Conservation (phyloP, 2,113 vertebrate genomes). For the Pollimyrus isidori region DNA sequence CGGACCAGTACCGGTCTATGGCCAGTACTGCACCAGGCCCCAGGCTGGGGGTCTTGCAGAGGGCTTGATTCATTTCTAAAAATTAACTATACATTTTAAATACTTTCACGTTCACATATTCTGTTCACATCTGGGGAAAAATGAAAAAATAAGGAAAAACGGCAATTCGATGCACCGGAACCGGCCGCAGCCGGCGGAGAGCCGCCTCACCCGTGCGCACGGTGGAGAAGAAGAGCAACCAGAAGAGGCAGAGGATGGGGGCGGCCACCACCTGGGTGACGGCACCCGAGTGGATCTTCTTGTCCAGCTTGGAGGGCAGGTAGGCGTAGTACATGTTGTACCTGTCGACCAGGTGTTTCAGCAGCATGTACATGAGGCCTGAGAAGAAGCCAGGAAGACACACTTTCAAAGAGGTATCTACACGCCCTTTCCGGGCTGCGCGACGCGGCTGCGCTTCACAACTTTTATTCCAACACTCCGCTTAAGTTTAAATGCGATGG, state of each 20-base stretch:
- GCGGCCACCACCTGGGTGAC: conserved; percentile 96
- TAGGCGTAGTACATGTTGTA: conserved; percentile 98
- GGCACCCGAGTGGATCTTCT: conserved; percentile 93
- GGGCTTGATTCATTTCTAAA: background rate
- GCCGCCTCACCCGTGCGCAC: conserved; percentile 70
- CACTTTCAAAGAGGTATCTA: background rate
- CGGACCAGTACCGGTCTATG: too few species aligned
- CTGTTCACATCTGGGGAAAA: background rate
- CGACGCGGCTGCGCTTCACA: background rate
- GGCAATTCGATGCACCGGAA: background rate
- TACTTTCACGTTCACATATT: background rate
- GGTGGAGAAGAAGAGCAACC: conserved; percentile 94
- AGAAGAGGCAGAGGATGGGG: conserved; percentile 93
- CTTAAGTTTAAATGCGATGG: background rate
- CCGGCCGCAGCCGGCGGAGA: background rate
- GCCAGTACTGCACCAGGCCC: too few species aligned
- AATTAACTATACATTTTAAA: background rate
- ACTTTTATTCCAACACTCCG: background rate
- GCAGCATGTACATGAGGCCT: conserved; percentile 84
- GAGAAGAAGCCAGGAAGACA: background rate
- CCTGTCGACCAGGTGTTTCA: conserved; percentile 94
- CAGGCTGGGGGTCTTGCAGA: background rate
- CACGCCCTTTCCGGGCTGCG: background rate
- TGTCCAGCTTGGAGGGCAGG: conserved; percentile 92
- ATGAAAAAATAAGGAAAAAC: background rate